Conservation (phyloP, 2,797 vertebrate genomes). For the Helostoma temminkii region DNA sequence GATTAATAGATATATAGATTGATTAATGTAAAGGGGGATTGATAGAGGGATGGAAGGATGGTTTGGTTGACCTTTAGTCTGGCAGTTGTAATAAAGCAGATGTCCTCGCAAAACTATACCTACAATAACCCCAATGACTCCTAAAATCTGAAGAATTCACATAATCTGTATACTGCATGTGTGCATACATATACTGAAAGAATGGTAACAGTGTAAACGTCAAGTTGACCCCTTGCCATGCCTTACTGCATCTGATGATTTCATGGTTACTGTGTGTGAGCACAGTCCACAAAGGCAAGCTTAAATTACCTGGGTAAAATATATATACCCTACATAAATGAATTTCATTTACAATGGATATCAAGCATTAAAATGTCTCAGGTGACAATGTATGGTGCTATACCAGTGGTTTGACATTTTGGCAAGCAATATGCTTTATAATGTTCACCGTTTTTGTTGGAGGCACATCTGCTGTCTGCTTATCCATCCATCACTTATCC, state of each 20-base stretch:
- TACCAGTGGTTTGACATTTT: slow-evolving; percentile 12
- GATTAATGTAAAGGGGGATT: slow-evolving; percentile 38
- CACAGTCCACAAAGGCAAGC: slow-evolving; percentile 23
- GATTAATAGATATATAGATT: slow-evolving; percentile 51
- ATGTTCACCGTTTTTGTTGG: not conserved
- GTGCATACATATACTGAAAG: not conserved
- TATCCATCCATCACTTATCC: not conserved
- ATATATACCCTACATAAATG: not conserved
- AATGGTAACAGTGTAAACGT: slow-evolving; percentile 61
- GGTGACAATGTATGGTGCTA: not conserved
- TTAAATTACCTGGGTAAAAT: not conserved
- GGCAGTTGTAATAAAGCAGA: slow-evolving; percentile 42
- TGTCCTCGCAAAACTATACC: slow-evolving; percentile 32
- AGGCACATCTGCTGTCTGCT: not conserved
- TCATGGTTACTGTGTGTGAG: slow-evolving; percentile 58
- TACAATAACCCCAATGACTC: slow-evolving; percentile 29
- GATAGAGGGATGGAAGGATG: slow-evolving; percentile 42
- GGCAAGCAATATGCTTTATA: slow-evolving; percentile 7
- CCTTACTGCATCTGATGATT: slow-evolving; percentile 58
- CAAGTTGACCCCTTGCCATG: slow-evolving; percentile 43
- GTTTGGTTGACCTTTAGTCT: slow-evolving; percentile 71
- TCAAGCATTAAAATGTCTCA: slow-evolving; percentile 1
- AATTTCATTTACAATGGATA: slow-evolving; percentile 15
- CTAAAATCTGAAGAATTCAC: slow-evolving; percentile 31
- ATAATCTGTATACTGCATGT: not conserved